Evolutionary conservation across 2,797 vertebrate genomes (phyloP).

Genomic region (Crocodylus rhombifer): DNA sequence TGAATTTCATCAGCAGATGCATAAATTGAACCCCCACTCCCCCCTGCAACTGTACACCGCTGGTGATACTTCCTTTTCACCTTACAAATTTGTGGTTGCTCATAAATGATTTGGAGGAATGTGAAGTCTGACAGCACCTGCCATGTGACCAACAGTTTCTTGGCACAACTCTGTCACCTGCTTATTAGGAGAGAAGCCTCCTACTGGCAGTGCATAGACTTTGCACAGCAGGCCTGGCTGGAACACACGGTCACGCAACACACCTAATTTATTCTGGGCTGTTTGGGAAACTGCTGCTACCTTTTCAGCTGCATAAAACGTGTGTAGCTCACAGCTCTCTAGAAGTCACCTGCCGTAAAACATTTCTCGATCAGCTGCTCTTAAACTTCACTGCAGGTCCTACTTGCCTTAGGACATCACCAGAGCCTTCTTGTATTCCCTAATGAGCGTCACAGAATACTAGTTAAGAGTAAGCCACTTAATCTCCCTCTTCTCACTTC

Average conservation of each 20-base stretch:
- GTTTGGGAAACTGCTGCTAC: neutral
- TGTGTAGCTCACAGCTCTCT: neutral
- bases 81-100: neutral
- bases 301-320: neutral
- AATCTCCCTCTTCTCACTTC: too few relatives aligned
- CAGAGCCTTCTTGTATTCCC: rapidly evolving
- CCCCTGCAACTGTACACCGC: neutral
- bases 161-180: neutral
- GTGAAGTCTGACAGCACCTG: too few relatives aligned
- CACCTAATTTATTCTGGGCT: neutral
- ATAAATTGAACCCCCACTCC: neutral
- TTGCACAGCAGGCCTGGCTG: neutral
- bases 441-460: neutral
- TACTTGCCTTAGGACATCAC: neutral
- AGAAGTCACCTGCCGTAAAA: neutral
- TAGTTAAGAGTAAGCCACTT: too few relatives aligned
- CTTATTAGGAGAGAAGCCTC: neutral
- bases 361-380: neutral
- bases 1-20: neutral
- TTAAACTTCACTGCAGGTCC: neutral
- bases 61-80: neutral
- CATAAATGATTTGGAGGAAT: neutral
- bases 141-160: neutral
- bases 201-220: neutral
- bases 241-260: too few relatives aligned